These are phyloP conservation scores for Fringilla coelebs DNA, from an alignment of 2,797 vertebrate genomes.

Conservation along the genomic window DNA sequence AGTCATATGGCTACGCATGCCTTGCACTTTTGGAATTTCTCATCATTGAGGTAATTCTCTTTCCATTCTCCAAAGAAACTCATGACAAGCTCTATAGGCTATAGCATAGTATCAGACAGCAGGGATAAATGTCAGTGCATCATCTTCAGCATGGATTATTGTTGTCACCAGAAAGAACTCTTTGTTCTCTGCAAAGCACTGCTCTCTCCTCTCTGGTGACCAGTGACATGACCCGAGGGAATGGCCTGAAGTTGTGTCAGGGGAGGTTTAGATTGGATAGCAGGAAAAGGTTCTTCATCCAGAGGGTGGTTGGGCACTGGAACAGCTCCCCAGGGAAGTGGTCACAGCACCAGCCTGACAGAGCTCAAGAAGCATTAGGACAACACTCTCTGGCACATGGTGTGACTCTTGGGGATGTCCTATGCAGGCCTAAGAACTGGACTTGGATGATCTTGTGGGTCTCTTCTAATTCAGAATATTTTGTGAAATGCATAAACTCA, in stretches of 20 bases:
- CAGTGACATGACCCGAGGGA: neutral
- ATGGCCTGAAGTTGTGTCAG: neutral
- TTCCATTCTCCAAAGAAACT: neutral
- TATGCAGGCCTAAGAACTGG: neutral
- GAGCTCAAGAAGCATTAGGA: neutral
- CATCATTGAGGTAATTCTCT: neutral
- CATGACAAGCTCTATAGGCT: neutral
- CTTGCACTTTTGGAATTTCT: neutral
- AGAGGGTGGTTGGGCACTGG: rapidly evolving
- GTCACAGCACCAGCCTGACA: neutral
- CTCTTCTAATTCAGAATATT: neutral
- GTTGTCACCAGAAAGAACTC: neutral
- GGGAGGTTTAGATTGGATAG: neutral
- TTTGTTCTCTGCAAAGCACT: neutral
- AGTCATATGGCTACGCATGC: neutral
- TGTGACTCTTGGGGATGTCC: neutral
- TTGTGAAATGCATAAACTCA: neutral
- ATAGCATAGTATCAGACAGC: neutral
- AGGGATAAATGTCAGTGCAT: neutral
- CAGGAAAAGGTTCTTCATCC: neutral
- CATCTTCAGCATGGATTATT: neutral
- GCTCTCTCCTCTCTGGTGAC: neutral
- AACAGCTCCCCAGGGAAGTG: neutral
- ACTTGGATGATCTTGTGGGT: neutral
- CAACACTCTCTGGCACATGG: rapidly evolving